These are phyloP conservation scores for Rhynchophorus ferrugineus DNA, from an alignment of 1,140 invertebrate genomes.

Conservation along the genomic window DNA sequence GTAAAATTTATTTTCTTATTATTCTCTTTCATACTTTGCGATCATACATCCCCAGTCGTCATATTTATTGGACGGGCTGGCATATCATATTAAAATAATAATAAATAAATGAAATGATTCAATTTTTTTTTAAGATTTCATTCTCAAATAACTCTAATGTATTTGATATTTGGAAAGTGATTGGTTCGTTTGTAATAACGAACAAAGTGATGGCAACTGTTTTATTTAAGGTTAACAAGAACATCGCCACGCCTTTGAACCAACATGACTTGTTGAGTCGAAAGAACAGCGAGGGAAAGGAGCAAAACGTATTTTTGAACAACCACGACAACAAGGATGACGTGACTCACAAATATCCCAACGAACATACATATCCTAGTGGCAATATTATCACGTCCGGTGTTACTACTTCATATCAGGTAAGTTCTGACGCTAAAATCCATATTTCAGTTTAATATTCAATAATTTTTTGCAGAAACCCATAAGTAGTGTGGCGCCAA, in stretches of 20 bases:
- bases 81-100: too few species aligned
- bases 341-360: slow-evolving; percentile 11
- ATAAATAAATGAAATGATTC: too few species aligned
- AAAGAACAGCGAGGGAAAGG: slow-evolving; percentile 25
- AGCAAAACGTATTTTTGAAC: slow-evolving; percentile 12
- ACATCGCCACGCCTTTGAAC: slow-evolving; percentile 51
- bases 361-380: slow-evolving; percentile 21
- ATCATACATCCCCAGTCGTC: too few species aligned
- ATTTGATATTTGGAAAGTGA: too few species aligned
- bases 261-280: slow-evolving; percentile 42
- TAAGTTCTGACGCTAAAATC: slow-evolving; percentile 12
- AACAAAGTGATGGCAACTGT: too few species aligned
- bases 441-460: neutral
- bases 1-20: too few species aligned
- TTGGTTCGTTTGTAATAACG: too few species aligned
- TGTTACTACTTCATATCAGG: slow-evolving; percentile 25
- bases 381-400: slow-evolving; percentile 7
- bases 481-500: slow-evolving; percentile 74
- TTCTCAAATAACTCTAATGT: too few species aligned
- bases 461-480: slow-evolving; percentile 50
- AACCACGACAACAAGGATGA: slow-evolving; percentile 9
- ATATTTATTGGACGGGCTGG: too few species aligned
- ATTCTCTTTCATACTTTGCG: too few species aligned
- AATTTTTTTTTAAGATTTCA: too few species aligned
- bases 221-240: slow-evolving; percentile 51